A percentile compares a stretch with the other conserved stretches of the same genome.
phyloP scores from a whole-genome alignment of 1,140 invertebrate species.

The Drosophila auraria region DNA sequence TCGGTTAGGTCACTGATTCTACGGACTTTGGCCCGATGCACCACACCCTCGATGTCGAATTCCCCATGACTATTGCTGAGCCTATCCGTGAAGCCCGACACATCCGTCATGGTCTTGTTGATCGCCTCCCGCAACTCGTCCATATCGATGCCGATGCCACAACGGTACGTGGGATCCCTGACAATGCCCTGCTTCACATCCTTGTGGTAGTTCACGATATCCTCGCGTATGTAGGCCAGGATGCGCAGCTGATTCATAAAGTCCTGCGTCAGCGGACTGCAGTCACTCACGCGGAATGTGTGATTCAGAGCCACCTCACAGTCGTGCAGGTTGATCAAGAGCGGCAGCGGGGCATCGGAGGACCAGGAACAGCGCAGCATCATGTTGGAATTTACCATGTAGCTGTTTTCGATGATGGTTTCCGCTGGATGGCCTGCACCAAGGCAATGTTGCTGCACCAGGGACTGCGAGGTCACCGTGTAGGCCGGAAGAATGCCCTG shows the following conservation, averaged over 20 bases:
- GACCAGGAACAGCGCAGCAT: slow-evolving; percentile 61
- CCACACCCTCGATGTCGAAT: slow-evolving; percentile 72
- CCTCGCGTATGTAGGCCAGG: slow-evolving; percentile 72
- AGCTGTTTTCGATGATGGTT: slow-evolving; percentile 75
- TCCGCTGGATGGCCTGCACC: slow-evolving; percentile 24
- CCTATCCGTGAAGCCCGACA: slow-evolving; percentile 54
- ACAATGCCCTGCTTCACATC: slow-evolving; percentile 34
- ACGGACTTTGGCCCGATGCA: slow-evolving; percentile 63
- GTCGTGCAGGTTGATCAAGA: slow-evolving; percentile 60
- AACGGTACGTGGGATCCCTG: slow-evolving; percentile 65
- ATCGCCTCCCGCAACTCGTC: slow-evolving; percentile 72
- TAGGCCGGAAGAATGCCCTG: slow-evolving; percentile 55
- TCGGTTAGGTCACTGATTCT: slow-evolving; percentile 75
- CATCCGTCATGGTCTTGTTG: slow-evolving; percentile 74
- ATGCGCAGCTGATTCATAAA: slow-evolving; percentile 78
- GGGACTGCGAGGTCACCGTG: slow-evolving; percentile 58
- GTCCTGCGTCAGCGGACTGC: slow-evolving; percentile 61
- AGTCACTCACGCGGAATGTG: slow-evolving; percentile 65
- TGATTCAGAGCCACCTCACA: slow-evolving; percentile 69
- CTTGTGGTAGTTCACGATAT: slow-evolving; percentile 65
- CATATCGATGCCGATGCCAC: slow-evolving; percentile 74
- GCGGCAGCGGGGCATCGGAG: slow-evolving; percentile 41
- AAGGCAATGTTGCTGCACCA: slow-evolving; percentile 47
- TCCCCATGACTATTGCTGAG: slow-evolving; percentile 35
- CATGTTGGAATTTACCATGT: slow-evolving; percentile 72